A percentile compares a stretch with the other conserved stretches of the same genome.
Conservation (phyloP, 1,140 invertebrate species). For the Cephus cinctus region DNA sequence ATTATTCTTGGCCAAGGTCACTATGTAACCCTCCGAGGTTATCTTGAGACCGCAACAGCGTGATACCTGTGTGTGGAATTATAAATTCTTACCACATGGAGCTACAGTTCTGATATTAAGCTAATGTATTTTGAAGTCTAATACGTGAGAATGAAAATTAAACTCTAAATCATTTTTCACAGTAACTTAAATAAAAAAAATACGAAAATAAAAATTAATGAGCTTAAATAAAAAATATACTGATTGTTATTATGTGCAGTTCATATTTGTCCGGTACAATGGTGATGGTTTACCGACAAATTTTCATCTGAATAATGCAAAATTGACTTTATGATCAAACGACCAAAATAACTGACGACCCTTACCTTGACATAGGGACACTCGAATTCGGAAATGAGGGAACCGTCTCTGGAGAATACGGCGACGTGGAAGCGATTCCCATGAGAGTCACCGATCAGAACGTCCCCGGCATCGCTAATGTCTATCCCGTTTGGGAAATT, state of each 20-base stretch:
- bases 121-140: background rate
- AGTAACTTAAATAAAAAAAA: too few relatives aligned
- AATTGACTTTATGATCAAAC: too few relatives aligned
- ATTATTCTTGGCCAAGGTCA: conserved; percentile 97
- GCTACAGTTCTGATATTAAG: background rate
- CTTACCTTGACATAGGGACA: conserved; percentile 92
- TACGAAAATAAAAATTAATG: too few relatives aligned
- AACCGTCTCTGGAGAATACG: conserved; percentile 85
- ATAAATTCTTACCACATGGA: too few relatives aligned
- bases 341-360: too few relatives aligned
- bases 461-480: conserved; percentile 93
- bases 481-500: conserved; percentile 98
- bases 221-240: too few relatives aligned
- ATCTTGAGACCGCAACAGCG: conserved; percentile 96
- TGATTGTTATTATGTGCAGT: too few relatives aligned
- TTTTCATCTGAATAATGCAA: too few relatives aligned
- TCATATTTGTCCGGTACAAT: too few relatives aligned
- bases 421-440: conserved; percentile 97
- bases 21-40: conserved; percentile 93
- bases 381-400: conserved; percentile 89
- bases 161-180: too few relatives aligned
- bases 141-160: background rate
- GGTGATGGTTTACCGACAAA: too few relatives aligned
- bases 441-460: conserved; percentile 95
- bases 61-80: conserved; percentile 76